Base-by-base conservation (phyloP, 1,140 invertebrate species). In the Samia ricini region DNA sequence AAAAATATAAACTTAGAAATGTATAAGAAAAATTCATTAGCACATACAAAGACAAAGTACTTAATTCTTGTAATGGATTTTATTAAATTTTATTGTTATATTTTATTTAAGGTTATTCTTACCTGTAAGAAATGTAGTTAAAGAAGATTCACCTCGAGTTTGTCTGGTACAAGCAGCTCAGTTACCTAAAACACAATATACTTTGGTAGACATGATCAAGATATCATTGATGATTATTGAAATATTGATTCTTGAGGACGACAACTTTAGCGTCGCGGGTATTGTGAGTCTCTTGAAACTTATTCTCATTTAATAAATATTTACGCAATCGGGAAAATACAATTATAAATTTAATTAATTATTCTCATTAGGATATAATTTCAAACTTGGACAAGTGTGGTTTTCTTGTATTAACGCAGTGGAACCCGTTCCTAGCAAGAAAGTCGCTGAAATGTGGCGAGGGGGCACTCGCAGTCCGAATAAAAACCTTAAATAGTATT, bases 351-450 rank as follows among this genome's bases (percentile, higher is more conserved):
- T 15, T 1, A 42, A 12, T 42, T 33, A 12, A 10, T n/a, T 60
- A 4, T 60, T 29, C 12, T n/a, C n/a, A n/a, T 2, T 29, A 60
- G 59, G 59, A 60, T 18, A 5, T 60, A 4, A 19, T 60, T 29
- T 20, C 24, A 12, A 49, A 60, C 20, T 12, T 24, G 48, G 51
- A 60, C 2, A 26, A 52, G 7, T 15, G 19, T 4, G 48, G 48
- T 12, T 60, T 60, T 8, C 5, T 10, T 24, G 19, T 60, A 19
- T 26, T 60, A 52, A 50, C 48, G 22, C 59, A 60, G 15, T 60
- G 59, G 59, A 60, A 49, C 4, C 59, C 59, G 7, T 12, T 18
- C 15, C 8, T 52, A n/a, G 59, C 49, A n/a, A 60, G 49, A 60
- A 60, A 52, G 8, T 19, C 20, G 7, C 19, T 50, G 1, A 18